phyloP scores from a whole-genome alignment of 2,888 invertebrate genomes.

The Caenorhabditis virilis region DNA sequence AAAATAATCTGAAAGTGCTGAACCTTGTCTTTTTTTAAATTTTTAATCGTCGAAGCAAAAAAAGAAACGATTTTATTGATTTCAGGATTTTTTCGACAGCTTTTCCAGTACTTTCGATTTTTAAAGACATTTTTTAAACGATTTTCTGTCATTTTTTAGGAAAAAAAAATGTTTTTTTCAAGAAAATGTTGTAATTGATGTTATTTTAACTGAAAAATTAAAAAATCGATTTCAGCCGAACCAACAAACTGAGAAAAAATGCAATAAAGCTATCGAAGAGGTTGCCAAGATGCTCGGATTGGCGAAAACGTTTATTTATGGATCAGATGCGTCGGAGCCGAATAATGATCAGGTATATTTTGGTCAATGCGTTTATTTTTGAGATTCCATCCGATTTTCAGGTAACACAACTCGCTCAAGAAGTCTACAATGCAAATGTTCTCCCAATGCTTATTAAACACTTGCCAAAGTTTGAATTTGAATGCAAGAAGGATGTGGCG shows the following conservation, averaged over 20 bases:
- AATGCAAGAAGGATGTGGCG: slow-evolving; percentile 98
- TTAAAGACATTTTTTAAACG: not conserved
- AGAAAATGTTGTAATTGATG: too few species aligned
- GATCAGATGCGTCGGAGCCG: slow-evolving; percentile 90
- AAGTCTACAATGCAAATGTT: slow-evolving; percentile 94
- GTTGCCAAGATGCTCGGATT: slow-evolving; percentile 78
- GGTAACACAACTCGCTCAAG: slow-evolving; percentile 84
- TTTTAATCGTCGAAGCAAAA: too few species aligned
- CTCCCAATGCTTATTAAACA: slow-evolving; percentile 88
- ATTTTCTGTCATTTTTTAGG: too few species aligned
- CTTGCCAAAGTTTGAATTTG: slow-evolving; percentile 78
- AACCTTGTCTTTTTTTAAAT: too few species aligned
- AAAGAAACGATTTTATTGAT: too few species aligned
- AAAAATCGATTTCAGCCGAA: slow-evolving; percentile 10
- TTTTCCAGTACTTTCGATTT: too few species aligned
- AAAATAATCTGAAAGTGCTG: too few species aligned
- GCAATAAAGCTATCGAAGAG: slow-evolving; percentile 95
- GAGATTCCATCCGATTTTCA: slow-evolving; percentile 10
- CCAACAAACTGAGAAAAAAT: slow-evolving; percentile 80
- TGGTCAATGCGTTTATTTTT: slow-evolving; percentile 73
- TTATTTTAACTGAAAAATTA: too few species aligned
- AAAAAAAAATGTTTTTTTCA: too few species aligned
- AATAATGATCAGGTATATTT: slow-evolving; percentile 79
- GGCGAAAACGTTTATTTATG: slow-evolving; percentile 97
- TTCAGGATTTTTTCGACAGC: too few species aligned